phyloP scores from a whole-genome alignment of 2,888 invertebrate species.

The Meta bourneti region DNA sequence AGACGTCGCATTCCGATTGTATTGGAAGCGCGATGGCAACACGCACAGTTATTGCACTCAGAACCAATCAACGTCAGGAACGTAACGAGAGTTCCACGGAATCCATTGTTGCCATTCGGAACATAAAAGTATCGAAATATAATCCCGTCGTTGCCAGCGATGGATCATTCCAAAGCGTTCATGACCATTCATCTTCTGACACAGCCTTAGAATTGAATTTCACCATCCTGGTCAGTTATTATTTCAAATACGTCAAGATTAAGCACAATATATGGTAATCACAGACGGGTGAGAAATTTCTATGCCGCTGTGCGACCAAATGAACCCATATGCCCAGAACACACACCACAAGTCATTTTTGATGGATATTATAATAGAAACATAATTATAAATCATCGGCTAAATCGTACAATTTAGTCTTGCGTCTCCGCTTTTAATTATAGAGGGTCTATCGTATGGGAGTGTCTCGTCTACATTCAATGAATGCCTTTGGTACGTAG shows the following conservation, averaged over 20 bases:
- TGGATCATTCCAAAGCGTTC: neutral
- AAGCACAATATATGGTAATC: neutral
- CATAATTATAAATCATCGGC: constrained; percentile 27
- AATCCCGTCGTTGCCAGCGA: neutral
- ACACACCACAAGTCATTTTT: neutral
- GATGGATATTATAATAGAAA: constrained; percentile 2
- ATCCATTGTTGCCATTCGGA: constrained; percentile 26
- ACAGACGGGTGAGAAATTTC: neutral
- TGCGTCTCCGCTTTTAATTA: constrained; percentile 14
- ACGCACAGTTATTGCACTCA: constrained; percentile 9
- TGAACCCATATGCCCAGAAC: neutral
- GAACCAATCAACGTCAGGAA: constrained; percentile 30
- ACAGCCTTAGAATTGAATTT: neutral
- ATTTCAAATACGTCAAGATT: neutral
- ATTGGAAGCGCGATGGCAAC: constrained; percentile 44
- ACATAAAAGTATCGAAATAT: constrained; percentile 1
- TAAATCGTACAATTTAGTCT: constrained; percentile 2
- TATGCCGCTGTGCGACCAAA: neutral
- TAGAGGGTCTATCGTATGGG: constrained; percentile 1
- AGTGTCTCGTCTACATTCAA: neutral
- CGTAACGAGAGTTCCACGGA: constrained; percentile 13
- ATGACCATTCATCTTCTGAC: neutral
- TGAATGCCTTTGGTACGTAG: neutral
- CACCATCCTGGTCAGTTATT: neutral
- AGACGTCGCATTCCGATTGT: constrained; percentile 57